These are phyloP conservation scores for Trichonephila clavata DNA, from an alignment of 1,140 invertebrate species.

Conservation along the genomic window DNA sequence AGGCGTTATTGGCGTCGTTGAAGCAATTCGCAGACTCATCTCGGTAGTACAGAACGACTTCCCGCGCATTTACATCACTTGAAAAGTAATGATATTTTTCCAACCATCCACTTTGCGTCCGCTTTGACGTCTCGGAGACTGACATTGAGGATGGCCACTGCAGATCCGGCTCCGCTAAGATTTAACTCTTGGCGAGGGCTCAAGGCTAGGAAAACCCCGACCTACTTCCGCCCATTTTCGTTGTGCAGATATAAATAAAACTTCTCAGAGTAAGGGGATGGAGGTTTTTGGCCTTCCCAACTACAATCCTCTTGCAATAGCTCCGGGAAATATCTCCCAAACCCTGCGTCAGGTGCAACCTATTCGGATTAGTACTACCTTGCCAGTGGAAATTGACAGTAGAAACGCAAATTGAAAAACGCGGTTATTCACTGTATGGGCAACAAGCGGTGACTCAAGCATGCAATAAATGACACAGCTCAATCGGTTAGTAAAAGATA, in stretches of 20 bases:
- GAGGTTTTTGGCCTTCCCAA: conserved; percentile 54
- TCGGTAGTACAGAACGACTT: background rate
- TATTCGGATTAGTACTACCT: background rate
- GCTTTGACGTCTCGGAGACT: background rate
- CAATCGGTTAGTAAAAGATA: too few species aligned
- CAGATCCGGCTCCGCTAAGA: conserved; percentile 3
- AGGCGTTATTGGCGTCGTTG: background rate
- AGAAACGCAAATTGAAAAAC: too few species aligned
- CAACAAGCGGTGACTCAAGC: too few species aligned
- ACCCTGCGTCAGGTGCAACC: background rate
- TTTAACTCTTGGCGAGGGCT: conserved; percentile 43
- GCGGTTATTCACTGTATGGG: too few species aligned
- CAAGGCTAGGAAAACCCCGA: conserved; percentile 67
- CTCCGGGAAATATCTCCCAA: background rate
- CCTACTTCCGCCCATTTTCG: conserved; percentile 36
- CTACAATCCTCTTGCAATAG: background rate
- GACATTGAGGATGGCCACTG: conserved; percentile 44
- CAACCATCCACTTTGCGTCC: background rate
- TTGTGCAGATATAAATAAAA: conserved; percentile 41
- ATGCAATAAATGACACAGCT: too few species aligned
- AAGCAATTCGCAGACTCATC: background rate
- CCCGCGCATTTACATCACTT: background rate
- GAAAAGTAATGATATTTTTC: conserved; percentile 11
- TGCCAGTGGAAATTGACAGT: too few species aligned
- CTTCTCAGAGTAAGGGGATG: background rate